phyloP scores from a whole-genome alignment of 2,113 vertebrate species.

The Chloropsis cyanopogon region DNA sequence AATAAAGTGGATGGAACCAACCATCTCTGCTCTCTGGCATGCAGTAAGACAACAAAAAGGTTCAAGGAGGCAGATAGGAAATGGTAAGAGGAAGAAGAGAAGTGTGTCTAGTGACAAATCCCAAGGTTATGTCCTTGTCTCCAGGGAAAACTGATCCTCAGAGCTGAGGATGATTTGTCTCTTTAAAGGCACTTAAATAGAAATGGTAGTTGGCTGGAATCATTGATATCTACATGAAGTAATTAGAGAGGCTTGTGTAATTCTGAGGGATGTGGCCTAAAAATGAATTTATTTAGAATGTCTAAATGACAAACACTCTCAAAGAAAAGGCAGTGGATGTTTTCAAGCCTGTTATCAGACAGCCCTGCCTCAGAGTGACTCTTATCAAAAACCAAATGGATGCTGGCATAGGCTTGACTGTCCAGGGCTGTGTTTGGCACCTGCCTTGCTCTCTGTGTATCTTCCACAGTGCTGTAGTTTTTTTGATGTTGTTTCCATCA shows the following conservation, averaged over 20 bases:
- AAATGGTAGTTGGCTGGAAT: not conserved
- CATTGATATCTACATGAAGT: not conserved
- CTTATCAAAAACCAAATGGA: not conserved
- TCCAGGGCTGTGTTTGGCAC: not conserved
- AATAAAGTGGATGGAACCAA: not conserved
- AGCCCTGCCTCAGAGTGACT: not conserved
- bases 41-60: not conserved
- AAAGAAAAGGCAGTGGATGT: not conserved
- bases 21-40: not conserved
- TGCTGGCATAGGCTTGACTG: not conserved
- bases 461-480: not conserved
- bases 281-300: not conserved
- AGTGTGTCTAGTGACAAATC: not conserved
- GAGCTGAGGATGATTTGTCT: not conserved
- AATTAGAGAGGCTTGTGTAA: slow-evolving; percentile 8
- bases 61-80: not conserved
- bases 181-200: not conserved
- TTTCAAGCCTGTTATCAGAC: slow-evolving; percentile 8
- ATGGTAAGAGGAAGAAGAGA: not conserved
- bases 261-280: not conserved
- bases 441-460: not conserved
- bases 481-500: not conserved
- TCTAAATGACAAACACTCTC: not conserved
- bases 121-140: not conserved
- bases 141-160: not conserved